phyloP scores from a whole-genome alignment of 2,113 vertebrate genomes.

The Chascanopsetta lugubris region DNA sequence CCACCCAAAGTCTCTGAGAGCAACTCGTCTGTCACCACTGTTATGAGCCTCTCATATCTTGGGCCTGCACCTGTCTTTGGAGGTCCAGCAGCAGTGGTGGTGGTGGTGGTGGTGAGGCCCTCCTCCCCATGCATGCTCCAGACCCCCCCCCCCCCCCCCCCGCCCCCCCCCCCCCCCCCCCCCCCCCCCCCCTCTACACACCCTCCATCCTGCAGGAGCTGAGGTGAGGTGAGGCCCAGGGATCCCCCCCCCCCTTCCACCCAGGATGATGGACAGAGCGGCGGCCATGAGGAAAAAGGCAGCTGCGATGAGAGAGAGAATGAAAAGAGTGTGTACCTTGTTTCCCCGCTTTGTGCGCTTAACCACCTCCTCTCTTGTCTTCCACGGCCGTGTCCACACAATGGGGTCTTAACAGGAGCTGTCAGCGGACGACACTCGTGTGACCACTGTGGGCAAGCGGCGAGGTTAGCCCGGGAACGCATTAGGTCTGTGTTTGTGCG shows the following conservation, averaged over 20 bases:
- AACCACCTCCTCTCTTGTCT: conserved; percentile 75
- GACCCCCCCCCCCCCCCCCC: background rate
- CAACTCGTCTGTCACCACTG: conserved; percentile 69
- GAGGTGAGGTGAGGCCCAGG: conserved; percentile 20
- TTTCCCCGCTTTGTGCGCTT: conserved; percentile 76
- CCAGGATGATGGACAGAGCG: conserved; percentile 44
- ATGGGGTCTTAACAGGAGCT: conserved; percentile 84
- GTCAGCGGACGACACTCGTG: conserved; percentile 82
- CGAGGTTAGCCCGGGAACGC: conserved; percentile 73
- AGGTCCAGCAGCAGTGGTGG: conserved; percentile 41
- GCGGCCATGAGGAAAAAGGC: conserved; percentile 52
- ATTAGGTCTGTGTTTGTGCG: conserved; percentile 80
- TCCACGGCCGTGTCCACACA: conserved; percentile 77
- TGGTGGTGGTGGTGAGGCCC: conserved; percentile 6
- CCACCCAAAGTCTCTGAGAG: conserved; percentile 50
- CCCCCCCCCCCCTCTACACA: background rate
- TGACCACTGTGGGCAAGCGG: conserved; percentile 65
- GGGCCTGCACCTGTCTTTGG: conserved; percentile 75
- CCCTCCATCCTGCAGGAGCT: conserved; percentile 28
- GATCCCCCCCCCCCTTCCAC: conserved; percentile 66
- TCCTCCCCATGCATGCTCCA: background rate
- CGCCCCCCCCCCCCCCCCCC: background rate
- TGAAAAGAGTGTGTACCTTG: conserved; percentile 59
- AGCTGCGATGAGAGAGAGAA: conserved; percentile 65
- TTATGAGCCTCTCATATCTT: conserved; percentile 64